Conservation (phyloP, 2,113 vertebrate species). For the Hippopotamus amphibius region DNA sequence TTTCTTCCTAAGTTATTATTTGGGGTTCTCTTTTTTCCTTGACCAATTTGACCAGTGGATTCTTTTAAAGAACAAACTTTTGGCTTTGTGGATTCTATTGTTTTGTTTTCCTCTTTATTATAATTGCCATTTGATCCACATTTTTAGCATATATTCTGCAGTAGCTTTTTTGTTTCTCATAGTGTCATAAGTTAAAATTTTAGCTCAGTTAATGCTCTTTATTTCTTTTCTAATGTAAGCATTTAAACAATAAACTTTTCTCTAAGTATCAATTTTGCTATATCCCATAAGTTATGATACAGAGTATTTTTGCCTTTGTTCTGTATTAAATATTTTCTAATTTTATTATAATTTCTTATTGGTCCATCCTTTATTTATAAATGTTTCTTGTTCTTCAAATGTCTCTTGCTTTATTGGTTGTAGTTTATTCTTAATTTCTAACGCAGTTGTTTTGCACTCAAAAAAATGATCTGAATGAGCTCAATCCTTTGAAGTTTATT, state of each 20-base stretch:
- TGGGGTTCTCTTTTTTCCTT: not conserved
- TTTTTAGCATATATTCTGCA: not conserved
- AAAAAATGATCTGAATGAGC: not conserved
- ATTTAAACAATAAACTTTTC: not conserved
- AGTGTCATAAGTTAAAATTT: not conserved
- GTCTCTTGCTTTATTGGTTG: not conserved
- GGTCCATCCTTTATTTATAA: not conserved
- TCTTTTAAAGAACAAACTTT: no score
- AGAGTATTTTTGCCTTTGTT: not conserved
- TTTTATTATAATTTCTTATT: not conserved
- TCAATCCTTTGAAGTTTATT: not conserved
- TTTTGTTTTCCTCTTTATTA: conserved; percentile 27
- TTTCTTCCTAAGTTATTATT: conserved; percentile 33
- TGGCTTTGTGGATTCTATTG: not conserved
- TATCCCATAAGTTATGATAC: not conserved
- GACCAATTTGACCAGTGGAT: not conserved
- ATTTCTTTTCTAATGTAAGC: not conserved
- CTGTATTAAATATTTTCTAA: conserved; percentile 13
- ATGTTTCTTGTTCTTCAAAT: not conserved
- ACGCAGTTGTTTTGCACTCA: not conserved
- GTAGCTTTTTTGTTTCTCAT: not conserved
- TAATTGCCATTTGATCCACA: not conserved
- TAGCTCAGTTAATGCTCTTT: not conserved
- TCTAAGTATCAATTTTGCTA: not conserved
- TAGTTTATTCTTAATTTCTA: not conserved